These are phyloP conservation scores for Diploscapter pachys DNA, from an alignment of 1,140 invertebrate genomes.

Conservation along the genomic window DNA sequence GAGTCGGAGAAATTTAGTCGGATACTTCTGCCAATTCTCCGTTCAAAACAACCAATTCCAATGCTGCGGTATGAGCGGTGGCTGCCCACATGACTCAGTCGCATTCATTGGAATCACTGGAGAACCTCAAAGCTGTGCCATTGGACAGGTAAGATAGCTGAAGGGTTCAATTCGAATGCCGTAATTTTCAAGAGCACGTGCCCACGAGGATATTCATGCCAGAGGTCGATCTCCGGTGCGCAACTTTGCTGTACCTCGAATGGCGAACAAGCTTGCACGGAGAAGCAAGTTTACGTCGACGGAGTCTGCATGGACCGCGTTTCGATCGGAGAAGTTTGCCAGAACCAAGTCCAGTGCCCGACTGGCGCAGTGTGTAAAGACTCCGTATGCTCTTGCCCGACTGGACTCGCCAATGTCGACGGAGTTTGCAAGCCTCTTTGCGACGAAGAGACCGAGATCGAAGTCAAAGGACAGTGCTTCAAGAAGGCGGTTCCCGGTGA, in stretches of 20 bases:
- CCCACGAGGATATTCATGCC: constrained; percentile 55
- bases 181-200: constrained; percentile 40
- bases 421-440: constrained; percentile 36
- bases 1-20: constrained; percentile 16
- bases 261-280: constrained; percentile 41
- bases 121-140: constrained; percentile 55
- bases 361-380: constrained; percentile 45
- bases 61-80: constrained; percentile 57
- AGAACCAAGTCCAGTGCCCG: constrained; percentile 50
- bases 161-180: too few relatives aligned
- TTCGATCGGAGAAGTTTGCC: constrained; percentile 46
- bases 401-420: constrained; percentile 35
- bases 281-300: constrained; percentile 55
- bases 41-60: constrained; percentile 56
- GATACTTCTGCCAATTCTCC: constrained; percentile 55
- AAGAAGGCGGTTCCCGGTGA: constrained; percentile 31
- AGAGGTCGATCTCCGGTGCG: constrained; percentile 46
- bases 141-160: constrained; percentile 39
- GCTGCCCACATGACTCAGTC: constrained; percentile 53
- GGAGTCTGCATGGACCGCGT: constrained; percentile 49
- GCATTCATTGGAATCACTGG: constrained; percentile 58
- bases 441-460: constrained; percentile 29
- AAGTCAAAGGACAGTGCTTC: constrained; percentile 33
- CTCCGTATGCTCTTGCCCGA: constrained; percentile 48
- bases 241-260: constrained; percentile 58